Base-by-base conservation (phyloP, 1,140 invertebrate species). In the Drosophila insularis region DNA sequence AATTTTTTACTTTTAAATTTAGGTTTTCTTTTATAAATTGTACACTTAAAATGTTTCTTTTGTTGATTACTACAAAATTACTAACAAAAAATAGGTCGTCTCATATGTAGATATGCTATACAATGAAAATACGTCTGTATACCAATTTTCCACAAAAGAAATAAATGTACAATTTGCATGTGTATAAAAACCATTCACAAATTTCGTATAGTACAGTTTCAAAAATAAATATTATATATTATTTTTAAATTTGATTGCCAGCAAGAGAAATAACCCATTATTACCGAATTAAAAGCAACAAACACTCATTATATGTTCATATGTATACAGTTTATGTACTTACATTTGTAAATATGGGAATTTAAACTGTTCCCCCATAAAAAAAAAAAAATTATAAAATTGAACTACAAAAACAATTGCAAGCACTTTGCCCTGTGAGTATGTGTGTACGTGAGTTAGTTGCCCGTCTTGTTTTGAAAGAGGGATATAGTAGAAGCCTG, bases 21-120 rank as follows among this genome's bases (percentile, higher is more conserved):
- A 23, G 11, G 17, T 37, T 19, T 19, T 39, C 1, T 8, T 40
- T 39, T 23, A 40, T 35, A 21, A 32, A 46, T 43, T 46, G 60
- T 46, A 46, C 21, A 27, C 23, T 13, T 50, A n/a, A 27, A 27
- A 14, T 32, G 7, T 17, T 5, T 46, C 10, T 1, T 19, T 46
- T 46, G 14, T 31, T 69, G 61, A 60, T 76, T 86, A 87, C 82
- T 87, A 87, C 75, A 87, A 86, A 86, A 79, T 79, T 81, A 73
- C 82, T 86, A 86, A 86, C 82, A 87, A 87, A 86, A 81, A 79
- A 82, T 75, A 86, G 82, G 82, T 87, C 77, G 66, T 69, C 79
- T 78, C 85, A 89, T 67, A 74, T 77, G 56, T 46, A 32, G 40
- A 65, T 55, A 35, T 63, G 19, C 65, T 67, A 62, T 23, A 68